These are phyloP conservation scores for Pangasius larnaudii DNA, from an alignment of 2,797 vertebrate genomes.

Conservation along the genomic window DNA sequence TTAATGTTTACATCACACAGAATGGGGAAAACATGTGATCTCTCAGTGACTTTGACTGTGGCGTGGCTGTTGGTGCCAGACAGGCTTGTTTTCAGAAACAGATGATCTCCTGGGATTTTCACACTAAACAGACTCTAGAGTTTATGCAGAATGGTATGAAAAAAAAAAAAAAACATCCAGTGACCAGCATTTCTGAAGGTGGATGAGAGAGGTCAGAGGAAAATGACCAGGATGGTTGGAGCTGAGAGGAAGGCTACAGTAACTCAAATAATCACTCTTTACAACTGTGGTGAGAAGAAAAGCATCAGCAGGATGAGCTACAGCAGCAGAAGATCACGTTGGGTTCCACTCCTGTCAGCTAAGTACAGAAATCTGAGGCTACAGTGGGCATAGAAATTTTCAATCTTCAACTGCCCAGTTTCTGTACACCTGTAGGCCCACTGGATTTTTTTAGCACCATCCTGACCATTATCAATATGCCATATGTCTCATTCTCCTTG, in stretches of 20 bases:
- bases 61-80: no score
- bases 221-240: neutral
- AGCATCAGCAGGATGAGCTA: neutral
- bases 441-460: neutral
- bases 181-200: neutral
- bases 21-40: neutral
- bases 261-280: neutral
- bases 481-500: no score
- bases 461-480: neutral
- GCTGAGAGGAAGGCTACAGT: neutral
- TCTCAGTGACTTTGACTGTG: neutral
- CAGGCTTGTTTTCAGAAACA: neutral
- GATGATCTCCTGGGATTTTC: neutral
- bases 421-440: no score
- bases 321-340: neutral
- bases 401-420: no score
- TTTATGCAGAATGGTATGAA: neutral
- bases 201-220: neutral
- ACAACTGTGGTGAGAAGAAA: neutral
- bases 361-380: neutral
- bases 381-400: neutral
- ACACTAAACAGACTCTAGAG: neutral
- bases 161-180: neutral
- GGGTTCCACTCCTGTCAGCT: neutral
- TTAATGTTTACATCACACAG: neutral